phyloP scores from a whole-genome alignment of 2,888 invertebrate genomes.

The Apoda limacodes region DNA sequence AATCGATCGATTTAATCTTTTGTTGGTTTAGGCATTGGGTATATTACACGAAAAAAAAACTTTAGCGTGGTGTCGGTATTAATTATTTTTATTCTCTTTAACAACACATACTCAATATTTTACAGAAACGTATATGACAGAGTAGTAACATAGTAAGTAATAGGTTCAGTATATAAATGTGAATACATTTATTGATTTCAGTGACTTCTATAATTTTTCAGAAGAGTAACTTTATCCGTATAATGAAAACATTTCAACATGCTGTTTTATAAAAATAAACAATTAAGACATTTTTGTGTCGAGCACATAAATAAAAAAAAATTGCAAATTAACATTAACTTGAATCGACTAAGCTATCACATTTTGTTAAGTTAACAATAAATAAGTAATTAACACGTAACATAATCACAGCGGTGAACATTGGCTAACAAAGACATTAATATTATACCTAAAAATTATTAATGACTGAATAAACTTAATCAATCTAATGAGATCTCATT shows the following conservation, averaged over 20 bases:
- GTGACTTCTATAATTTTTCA: no score
- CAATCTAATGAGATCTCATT: conserved; percentile 66
- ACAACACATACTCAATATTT: conserved; percentile 72
- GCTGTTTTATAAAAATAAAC: conserved; percentile 30
- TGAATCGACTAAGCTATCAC: conserved; percentile 59
- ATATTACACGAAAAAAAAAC: conserved; percentile 15
- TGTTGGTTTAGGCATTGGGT: conserved; percentile 6
- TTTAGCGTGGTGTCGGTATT: conserved; percentile 45
- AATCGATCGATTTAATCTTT: no score
- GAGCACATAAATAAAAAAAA: conserved; percentile 42
- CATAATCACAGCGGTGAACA: conserved; percentile 68
- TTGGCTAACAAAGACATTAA: conserved; percentile 67
- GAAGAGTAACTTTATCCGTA: no score
- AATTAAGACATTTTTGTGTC: conserved; percentile 37
- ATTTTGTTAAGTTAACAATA: conserved; percentile 59
- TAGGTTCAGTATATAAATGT: conserved; percentile 61
- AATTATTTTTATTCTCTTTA: conserved; percentile 70
- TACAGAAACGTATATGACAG: conserved; percentile 71
- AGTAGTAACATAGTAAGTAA: conserved; percentile 64
- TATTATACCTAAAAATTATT: conserved; percentile 62
- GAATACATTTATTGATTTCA: conserved; percentile 51
- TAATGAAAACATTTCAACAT: conserved; percentile 28
- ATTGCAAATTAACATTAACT: conserved; percentile 55
- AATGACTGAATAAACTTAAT: conserved; percentile 65
- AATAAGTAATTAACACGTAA: conserved; percentile 59